Percentiles rank a stretch among this genome's conserved stretches.
Evolutionary conservation across 2,113 vertebrate species (phyloP).

Genomic region (Guaruba guarouba): DNA sequence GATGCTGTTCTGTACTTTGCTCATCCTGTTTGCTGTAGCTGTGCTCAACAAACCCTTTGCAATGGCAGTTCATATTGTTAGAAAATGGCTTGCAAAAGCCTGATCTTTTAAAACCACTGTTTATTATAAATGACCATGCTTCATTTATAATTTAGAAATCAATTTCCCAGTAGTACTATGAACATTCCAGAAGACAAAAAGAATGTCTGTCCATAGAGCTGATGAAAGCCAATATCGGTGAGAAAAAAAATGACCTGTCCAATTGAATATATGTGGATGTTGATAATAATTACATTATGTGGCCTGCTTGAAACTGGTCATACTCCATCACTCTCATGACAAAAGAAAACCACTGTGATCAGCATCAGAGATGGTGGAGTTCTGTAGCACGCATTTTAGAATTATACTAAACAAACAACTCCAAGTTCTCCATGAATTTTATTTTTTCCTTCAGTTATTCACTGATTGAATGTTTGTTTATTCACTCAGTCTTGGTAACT

Average conservation of each 20-base stretch:
- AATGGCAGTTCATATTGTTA: background rate
- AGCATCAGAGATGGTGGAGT: background rate
- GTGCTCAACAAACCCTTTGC: background rate
- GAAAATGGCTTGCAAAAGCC: background rate
- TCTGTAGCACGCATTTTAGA: background rate
- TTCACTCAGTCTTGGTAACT: background rate
- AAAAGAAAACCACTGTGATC: slow-evolving; percentile 13
- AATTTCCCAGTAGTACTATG: background rate
- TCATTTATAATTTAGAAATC: slow-evolving; percentile 31
- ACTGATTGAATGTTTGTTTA: background rate
- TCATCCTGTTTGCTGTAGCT: background rate
- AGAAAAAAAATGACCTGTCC: background rate
- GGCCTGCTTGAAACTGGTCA: background rate
- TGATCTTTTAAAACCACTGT: background rate
- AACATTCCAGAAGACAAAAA: slow-evolving; percentile 20
- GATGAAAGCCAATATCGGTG: background rate
- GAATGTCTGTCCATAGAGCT: background rate
- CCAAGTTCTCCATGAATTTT: background rate
- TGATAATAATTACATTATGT: slow-evolving; percentile 25
- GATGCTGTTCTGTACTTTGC: background rate
- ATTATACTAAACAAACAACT: background rate
- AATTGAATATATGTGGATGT: background rate
- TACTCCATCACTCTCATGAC: background rate
- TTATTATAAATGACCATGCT: background rate
- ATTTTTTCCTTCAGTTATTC: background rate